phyloP scores from a whole-genome alignment of 2,113 vertebrate genomes.

The Alouatta palliata region DNA sequence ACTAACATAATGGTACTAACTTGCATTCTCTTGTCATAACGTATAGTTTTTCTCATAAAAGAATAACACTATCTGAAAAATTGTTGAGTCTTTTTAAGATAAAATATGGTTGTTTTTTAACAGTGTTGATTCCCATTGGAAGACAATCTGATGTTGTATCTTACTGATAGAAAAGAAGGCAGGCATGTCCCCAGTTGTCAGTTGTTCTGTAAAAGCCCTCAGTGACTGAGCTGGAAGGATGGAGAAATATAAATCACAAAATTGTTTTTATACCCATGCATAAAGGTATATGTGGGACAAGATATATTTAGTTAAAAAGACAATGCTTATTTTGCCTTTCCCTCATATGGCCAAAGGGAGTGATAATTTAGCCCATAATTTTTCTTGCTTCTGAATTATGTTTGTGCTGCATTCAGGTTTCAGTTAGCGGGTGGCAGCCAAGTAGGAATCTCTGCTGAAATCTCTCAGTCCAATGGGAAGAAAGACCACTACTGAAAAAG shows the following conservation, averaged over 20 bases:
- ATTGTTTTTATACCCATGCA: conserved; percentile 54
- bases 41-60: not conserved
- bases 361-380: conserved; percentile 46
- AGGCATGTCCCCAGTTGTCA: conserved; percentile 32
- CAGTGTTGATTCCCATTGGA: conserved; percentile 17
- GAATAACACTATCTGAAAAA: conserved; percentile 37
- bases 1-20: not conserved
- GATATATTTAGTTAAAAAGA: conserved; percentile 68
- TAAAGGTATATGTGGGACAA: conserved; percentile 61
- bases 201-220: conserved; percentile 30
- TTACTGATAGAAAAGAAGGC: conserved; percentile 30
- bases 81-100: conserved; percentile 41
- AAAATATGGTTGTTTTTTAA: not conserved
- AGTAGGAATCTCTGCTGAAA: conserved; percentile 39
- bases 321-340: conserved; percentile 62
- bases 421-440: conserved; percentile 31
- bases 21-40: not conserved
- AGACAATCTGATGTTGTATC: not conserved
- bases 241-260: conserved; percentile 62
- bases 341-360: conserved; percentile 34
- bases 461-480: conserved; percentile 42
- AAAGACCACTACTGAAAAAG: conserved; percentile 57
- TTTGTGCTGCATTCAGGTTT: conserved; percentile 47
- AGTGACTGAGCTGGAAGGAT: conserved; percentile 41
- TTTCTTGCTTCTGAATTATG: conserved; percentile 57